phyloP scores from a whole-genome alignment of 2,888 invertebrate species.

The Chymomyza procnemis region DNA sequence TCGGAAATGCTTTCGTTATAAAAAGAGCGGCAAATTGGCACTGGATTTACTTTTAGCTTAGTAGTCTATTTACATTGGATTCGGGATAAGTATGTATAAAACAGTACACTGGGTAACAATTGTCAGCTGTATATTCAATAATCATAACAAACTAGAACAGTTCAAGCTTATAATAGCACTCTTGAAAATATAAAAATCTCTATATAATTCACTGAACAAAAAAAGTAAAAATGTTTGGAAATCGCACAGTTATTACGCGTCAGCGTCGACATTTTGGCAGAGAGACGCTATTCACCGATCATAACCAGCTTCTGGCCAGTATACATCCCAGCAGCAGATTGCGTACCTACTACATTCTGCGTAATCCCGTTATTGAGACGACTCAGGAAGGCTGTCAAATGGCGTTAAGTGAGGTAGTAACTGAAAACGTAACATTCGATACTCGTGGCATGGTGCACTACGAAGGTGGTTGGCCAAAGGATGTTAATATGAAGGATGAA shows the following conservation, averaged over 20 bases:
- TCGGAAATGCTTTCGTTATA: no score
- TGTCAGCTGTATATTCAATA: no score
- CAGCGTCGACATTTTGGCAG: slow-evolving; percentile 86
- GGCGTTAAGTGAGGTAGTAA: slow-evolving; percentile 66
- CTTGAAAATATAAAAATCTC: neutral
- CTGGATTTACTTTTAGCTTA: no score
- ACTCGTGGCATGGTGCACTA: slow-evolving; percentile 84
- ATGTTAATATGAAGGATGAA: slow-evolving; percentile 82
- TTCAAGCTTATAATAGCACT: no score
- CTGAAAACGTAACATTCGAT: slow-evolving; percentile 71
- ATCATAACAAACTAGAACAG: no score
- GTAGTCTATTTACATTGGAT: no score
- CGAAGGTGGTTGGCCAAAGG: slow-evolving; percentile 93
- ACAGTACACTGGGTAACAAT: no score
- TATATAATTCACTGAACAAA: slow-evolving; percentile 14
- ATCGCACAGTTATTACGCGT: slow-evolving; percentile 48
- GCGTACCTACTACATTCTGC: slow-evolving; percentile 80
- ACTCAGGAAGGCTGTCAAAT: slow-evolving; percentile 81
- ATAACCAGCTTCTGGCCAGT: slow-evolving; percentile 82
- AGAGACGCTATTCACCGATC: slow-evolving; percentile 85
- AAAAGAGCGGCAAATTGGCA: no score
- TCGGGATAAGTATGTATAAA: no score
- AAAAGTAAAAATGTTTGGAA: neutral
- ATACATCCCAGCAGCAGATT: slow-evolving; percentile 81
- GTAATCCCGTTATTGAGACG: slow-evolving; percentile 82